phyloP scores from a whole-genome alignment of 2,888 invertebrate species.

The Drosophila conformis region DNA sequence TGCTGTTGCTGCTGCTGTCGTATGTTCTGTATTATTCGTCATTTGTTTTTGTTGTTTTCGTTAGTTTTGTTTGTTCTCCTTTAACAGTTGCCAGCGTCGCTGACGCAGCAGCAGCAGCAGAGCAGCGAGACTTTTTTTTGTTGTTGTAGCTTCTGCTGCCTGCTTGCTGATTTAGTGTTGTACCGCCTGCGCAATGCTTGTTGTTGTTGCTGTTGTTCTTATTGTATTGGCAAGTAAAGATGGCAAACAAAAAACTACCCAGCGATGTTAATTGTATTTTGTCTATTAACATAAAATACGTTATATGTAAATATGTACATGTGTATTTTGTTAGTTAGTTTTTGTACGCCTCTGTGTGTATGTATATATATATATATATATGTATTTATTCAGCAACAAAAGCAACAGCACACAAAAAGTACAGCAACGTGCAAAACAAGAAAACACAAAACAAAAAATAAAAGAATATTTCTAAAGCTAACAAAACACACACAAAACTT shows the following conservation, averaged over 20 bases:
- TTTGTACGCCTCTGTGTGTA: conserved; percentile 19
- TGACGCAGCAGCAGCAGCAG: conserved; percentile 53
- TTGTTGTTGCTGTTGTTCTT: conserved; percentile 38
- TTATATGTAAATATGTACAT: conserved; percentile 21
- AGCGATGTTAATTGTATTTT: conserved; percentile 74
- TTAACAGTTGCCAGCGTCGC: conserved; percentile 61
- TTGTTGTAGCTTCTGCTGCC: conserved; percentile 40
- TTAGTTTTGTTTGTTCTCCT: conserved; percentile 69
- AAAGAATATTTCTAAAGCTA: conserved; percentile 76
- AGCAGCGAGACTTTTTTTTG: conserved; percentile 40
- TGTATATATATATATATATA: conserved; percentile 15
- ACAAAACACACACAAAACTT: conserved; percentile 79
- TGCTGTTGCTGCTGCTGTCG: conserved; percentile 52
- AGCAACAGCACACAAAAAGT: conserved; percentile 61
- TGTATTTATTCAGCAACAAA: conserved; percentile 55
- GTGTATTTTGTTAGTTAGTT: conserved; percentile 7
- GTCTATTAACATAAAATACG: conserved; percentile 76
- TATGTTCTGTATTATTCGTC: conserved; percentile 68
- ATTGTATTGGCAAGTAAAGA: conserved; percentile 26
- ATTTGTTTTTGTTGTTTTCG: conserved; percentile 70
- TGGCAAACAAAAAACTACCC: conserved; percentile 66
- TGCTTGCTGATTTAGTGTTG: conserved; percentile 40
- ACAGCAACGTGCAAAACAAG: conserved; percentile 73
- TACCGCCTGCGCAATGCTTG: conserved; percentile 57
- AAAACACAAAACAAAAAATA: conserved; percentile 45